Base-by-base conservation (phyloP, 2,888 invertebrate species). In the Erebia palarica region DNA sequence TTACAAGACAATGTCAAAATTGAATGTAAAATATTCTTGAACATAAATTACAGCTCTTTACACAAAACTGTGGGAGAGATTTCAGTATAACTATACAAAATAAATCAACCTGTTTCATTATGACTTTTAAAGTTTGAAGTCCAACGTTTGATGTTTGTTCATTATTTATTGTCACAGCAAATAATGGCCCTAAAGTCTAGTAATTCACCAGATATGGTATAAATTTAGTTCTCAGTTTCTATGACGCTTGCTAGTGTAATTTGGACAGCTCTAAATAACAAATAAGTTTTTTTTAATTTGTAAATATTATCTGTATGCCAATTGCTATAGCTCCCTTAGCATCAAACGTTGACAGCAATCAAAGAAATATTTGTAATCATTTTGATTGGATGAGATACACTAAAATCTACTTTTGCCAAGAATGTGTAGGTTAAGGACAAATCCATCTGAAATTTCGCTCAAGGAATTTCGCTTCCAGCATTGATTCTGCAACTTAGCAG, bases 161-260 rank as follows among this genome's bases (percentile, higher is more conserved):
- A 27, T 21, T 1, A 58, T 7, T 49, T 13, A 9, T 14, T 49
- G 47, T 14, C 49, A 14, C n/a, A 21, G 47, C 21, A 47, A 49
- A 49, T 49, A 27, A 21, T 47, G 18, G 21, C 47, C 47, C 44
- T n/a, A 16, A 18, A 74, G 57, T 57, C 61, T 70, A 68, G 59
- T 58, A 53, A 58, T 53, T 42, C 68, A 73, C 63, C 21, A 49
- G 81, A 78, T n/a, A n/a, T 74, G 75, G 84, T 84, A 85, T 81
- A 81, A 78, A 81, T 83, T 86, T 85, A 82, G 80, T 83, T 85
- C 85, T 83, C 77, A 73, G 79, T 81, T 82, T 80, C 75, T 79
- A 84, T 85, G 79, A 88, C 82, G 86, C 88, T 91, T 90, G 87
- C 78, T 89, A 87, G 88, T 88, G 86, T 86, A 84, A 85, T 83